Conservation (phyloP, 2,797 vertebrate genomes). For the Allobates femoralis region DNA sequence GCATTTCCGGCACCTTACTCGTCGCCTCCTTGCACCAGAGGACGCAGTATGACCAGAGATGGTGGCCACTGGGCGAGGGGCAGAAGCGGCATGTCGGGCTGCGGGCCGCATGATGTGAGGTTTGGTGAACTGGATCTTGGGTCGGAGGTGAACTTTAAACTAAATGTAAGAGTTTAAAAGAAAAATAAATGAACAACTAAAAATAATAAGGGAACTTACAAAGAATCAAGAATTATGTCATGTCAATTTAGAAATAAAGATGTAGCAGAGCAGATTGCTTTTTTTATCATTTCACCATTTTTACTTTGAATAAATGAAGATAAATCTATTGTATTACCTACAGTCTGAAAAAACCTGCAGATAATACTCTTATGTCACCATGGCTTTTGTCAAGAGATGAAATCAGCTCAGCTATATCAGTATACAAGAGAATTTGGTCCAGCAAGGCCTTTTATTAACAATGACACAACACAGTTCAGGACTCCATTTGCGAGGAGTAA, state of each 20-base stretch:
- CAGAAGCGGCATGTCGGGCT: conserved; percentile 69
- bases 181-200: conserved; percentile 2
- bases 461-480: conserved; percentile 18
- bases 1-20: conserved; percentile 93
- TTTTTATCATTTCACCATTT: neutral
- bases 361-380: neutral
- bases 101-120: conserved; percentile 82
- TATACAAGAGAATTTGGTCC: neutral
- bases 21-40: conserved; percentile 84
- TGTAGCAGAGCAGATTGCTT: neutral
- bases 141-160: conserved; percentile 75
- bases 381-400: neutral
- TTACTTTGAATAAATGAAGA: neutral
- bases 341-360: neutral
- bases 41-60: conserved; percentile 69
- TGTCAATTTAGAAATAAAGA: neutral
- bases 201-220: conserved; percentile 7
- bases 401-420: neutral
- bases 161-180: neutral
- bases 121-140: conserved; percentile 82
- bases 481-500: neutral
- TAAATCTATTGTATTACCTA: neutral
- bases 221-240: conserved; percentile 22
- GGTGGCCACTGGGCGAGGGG: conserved; percentile 73
- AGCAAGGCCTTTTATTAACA: neutral